Evolutionary conservation across 2,797 vertebrate species (phyloP), one percentile per base, ranked within the genome.

Genomic region (Siniperca obscura): DNA sequence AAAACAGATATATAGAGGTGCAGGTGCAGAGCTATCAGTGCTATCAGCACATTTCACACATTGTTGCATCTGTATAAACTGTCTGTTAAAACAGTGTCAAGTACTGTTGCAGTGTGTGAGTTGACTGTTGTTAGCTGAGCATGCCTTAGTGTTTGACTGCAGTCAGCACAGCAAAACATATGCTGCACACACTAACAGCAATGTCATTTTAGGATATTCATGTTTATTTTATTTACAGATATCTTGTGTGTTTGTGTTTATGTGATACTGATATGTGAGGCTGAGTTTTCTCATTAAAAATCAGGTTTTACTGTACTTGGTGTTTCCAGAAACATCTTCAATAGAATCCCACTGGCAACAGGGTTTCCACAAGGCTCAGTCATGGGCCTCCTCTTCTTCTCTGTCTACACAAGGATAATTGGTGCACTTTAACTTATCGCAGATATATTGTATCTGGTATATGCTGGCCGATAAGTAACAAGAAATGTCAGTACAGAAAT

Each of bases 11-110:
- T 44, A 34, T 21, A 4, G 52, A 68, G 53, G 30, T 67, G 19
- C 76, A 52, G 60, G 74, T 66, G 65, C 66, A 57, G 55, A 55
- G 70, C 40, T 70, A 75, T 78, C 59, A 38, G 59, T 71, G 78
- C 70, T 74, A 66, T 81, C 80, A 73, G 72, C 42, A 52, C 78
- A 78, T 82, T 83, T 83, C 78, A 81, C 72, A 74, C 81, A n/a
- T 27, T 55, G 75, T 44, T 65, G 71, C 53, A 21, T 80, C 66
- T 12, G 59, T 65, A 60, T 75, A n/a, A 64, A 75, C 55, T 38
- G 77, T 67, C 40, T 65, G 44, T 52, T 60, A 16, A 53, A 65
- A 36, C 52, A n/a, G 46, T 40, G 72, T 70, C 55, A 57, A n/a
- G 22, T 73, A 17, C 25, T 52, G 59, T 72, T 46, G 80, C 36